Conservation (phyloP, 2,888 invertebrate genomes). For the Parascotia fuliginaria region DNA sequence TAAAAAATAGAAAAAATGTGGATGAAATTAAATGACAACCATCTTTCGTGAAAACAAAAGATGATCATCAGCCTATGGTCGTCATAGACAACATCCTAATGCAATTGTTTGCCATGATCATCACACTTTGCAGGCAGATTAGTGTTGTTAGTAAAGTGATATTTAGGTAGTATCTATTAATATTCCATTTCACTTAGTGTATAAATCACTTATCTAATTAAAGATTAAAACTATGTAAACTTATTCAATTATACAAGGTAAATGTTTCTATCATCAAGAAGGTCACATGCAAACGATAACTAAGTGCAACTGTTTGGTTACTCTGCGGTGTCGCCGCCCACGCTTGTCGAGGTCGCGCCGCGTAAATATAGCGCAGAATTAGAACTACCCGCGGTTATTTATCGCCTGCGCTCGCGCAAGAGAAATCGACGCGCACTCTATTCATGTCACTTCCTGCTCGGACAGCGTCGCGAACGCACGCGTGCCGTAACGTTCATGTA, state of each 20-base stretch:
- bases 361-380: constrained; percentile 80
- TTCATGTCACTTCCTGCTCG: constrained; percentile 71
- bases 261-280: constrained; percentile 19
- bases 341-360: constrained; percentile 58
- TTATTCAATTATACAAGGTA: neutral
- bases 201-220: too few relatives aligned
- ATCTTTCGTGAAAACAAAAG: too few relatives aligned
- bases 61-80: too few relatives aligned
- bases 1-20: too few relatives aligned
- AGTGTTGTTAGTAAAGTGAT: too few relatives aligned
- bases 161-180: too few relatives aligned
- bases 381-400: constrained; percentile 81
- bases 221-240: too few relatives aligned
- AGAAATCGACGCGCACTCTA: constrained; percentile 55
- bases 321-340: constrained; percentile 64
- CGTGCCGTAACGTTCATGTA: constrained; percentile 52
- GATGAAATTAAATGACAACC: too few relatives aligned
- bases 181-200: too few relatives aligned
- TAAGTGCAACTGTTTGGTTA: constrained; percentile 63
- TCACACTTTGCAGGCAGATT: too few relatives aligned
- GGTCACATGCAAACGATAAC: constrained; percentile 48
- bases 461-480: constrained; percentile 59
- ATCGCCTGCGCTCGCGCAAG: constrained; percentile 54
- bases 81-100: too few relatives aligned
- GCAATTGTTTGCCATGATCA: too few relatives aligned